These are phyloP conservation scores for Urechis unicinctus DNA, from an alignment of 2,888 invertebrate genomes.

Conservation along the genomic window DNA sequence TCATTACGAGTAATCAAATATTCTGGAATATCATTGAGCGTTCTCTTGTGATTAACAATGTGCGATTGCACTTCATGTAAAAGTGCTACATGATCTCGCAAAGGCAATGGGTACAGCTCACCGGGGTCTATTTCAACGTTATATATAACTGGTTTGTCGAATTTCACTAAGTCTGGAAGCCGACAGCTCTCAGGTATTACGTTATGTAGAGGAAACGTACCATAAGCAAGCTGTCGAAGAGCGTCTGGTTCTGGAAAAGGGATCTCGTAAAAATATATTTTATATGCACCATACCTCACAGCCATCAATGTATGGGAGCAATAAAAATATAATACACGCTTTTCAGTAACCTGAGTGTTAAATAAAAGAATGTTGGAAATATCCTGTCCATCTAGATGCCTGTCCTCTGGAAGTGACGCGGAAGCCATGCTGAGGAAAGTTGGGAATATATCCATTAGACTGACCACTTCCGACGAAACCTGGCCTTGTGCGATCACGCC, in stretches of 20 bases:
- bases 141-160: conserved; percentile 1
- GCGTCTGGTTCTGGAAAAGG: background rate
- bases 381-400: conserved; percentile 6
- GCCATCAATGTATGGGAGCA: conserved; percentile 2
- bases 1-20: background rate
- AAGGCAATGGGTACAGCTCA: conserved; percentile 6
- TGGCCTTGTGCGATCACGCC: conserved; percentile 5
- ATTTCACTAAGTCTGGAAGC: background rate
- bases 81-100: background rate
- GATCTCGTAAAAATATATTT: conserved; percentile 6
- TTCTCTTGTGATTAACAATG: conserved; percentile 3
- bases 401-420: background rate
- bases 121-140: conserved; percentile 13
- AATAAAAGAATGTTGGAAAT: background rate
- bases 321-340: conserved; percentile 5
- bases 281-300: conserved; percentile 7
- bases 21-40: background rate
- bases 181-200: background rate
- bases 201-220: background rate
- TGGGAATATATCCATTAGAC: conserved; percentile 12
- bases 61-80: background rate
- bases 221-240: background rate
- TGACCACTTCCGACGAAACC: conserved; percentile 3
- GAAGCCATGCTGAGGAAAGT: conserved; percentile 12
- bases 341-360: background rate